Percentiles rank a stretch among this genome's conserved stretches.
Evolutionary conservation across 2,888 invertebrate genomes (phyloP).

Genomic region (Drosophila ochracea): DNA sequence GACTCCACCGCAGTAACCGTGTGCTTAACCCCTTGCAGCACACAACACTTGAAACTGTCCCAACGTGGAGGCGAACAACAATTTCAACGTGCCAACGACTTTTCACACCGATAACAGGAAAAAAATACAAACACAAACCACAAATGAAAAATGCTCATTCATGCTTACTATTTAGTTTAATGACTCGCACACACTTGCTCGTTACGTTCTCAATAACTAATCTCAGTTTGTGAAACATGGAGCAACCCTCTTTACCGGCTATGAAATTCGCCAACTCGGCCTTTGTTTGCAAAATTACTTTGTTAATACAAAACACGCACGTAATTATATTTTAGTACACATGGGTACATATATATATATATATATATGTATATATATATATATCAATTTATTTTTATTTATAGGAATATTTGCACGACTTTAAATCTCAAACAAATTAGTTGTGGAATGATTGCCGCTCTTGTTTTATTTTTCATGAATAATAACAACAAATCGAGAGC

Average conservation of each 20-base stretch:
- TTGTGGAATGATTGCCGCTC: background rate
- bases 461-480: background rate
- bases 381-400: background rate
- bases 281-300: background rate
- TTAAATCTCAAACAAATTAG: background rate
- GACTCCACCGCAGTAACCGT: background rate
- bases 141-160: conserved; percentile 30
- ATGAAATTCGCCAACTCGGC: conserved; percentile 10
- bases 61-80: conserved; percentile 2
- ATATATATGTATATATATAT: background rate
- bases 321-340: background rate
- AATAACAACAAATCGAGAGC: background rate
- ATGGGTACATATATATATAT: background rate
- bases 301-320: background rate
- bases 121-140: conserved; percentile 6
- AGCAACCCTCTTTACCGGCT: conserved; percentile 11
- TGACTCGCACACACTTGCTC: background rate
- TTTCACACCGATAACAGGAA: conserved; percentile 36
- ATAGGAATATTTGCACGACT: background rate
- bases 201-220: background rate
- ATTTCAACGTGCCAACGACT: conserved; percentile 32
- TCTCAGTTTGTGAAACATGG: background rate
- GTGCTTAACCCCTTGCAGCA: background rate
- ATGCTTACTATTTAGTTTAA: conserved; percentile 57
- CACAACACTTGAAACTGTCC: conserved; percentile 10